Conservation (phyloP, 1,140 invertebrate species). For the Kradibia gibbosae region DNA sequence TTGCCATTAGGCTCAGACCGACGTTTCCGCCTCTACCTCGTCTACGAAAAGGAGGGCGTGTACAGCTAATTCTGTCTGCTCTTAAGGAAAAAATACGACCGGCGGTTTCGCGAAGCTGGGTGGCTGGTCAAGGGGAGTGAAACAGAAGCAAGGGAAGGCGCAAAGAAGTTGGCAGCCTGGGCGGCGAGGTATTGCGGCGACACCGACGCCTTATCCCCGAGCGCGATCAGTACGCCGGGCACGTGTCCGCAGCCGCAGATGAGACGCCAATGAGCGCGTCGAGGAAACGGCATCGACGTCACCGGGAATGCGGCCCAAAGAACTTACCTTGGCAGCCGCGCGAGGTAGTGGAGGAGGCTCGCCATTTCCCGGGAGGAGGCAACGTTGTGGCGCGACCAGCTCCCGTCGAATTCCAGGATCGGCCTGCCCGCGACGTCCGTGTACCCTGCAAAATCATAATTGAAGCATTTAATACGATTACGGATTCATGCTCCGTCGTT, state of each 20-base stretch:
- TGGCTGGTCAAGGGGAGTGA: background rate
- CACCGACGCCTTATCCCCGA: background rate
- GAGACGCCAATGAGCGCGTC: background rate
- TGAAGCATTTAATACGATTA: conserved; percentile 6
- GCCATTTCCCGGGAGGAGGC: conserved; percentile 66
- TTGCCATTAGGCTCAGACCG: too few species aligned
- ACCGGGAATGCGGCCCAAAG: conserved; percentile 6
- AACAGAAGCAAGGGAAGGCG: background rate
- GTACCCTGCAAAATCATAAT: conserved; percentile 59
- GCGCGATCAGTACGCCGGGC: background rate
- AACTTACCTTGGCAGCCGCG: conserved; percentile 67
- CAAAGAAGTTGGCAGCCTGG: background rate
- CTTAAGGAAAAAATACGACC: too few species aligned
- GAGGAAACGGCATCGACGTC: background rate
- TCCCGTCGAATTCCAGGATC: conserved; percentile 66
- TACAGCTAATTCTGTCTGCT: too few species aligned
- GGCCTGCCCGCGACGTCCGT: conserved; percentile 62
- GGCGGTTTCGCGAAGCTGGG: too few species aligned
- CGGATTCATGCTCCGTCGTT: background rate
- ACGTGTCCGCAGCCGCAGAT: background rate
- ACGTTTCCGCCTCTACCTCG: too few species aligned
- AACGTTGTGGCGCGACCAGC: conserved; percentile 58
- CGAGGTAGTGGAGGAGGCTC: conserved; percentile 69
- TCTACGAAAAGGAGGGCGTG: too few species aligned
- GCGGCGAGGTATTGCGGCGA: background rate